Evolutionary conservation across 2,113 vertebrate species (phyloP).

Genomic region (Trogon melanurus): DNA sequence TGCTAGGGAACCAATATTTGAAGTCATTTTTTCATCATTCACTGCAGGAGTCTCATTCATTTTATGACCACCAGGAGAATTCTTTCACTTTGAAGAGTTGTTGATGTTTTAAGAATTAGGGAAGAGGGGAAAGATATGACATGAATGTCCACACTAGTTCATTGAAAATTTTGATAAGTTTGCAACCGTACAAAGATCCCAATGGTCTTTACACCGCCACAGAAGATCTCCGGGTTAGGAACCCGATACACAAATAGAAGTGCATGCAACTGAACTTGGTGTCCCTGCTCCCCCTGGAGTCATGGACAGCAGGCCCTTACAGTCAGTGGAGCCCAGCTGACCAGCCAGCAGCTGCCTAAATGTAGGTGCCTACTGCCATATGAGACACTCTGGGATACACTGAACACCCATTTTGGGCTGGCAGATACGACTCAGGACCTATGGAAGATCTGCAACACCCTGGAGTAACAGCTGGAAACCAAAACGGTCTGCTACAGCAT

Average conservation of each 20-base stretch:
- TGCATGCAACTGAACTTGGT: not conserved
- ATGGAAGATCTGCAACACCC: not conserved
- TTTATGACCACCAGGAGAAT: not conserved
- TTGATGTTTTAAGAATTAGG: not conserved
- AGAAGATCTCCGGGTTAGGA: not conserved
- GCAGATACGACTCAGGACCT: not conserved
- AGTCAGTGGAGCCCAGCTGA: not conserved
- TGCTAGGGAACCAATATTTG: not conserved
- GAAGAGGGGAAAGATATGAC: not conserved
- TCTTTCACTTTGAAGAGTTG: not conserved
- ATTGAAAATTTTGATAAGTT: not conserved
- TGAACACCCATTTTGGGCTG: not conserved
- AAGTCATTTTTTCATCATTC: not conserved
- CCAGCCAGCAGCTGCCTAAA: not conserved
- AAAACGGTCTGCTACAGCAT: not conserved
- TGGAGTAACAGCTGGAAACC: not conserved
- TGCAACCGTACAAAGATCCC: not conserved
- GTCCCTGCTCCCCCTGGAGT: not conserved
- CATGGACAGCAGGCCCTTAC: not conserved
- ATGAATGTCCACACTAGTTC: not conserved
- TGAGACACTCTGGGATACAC: not conserved
- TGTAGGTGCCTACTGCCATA: not conserved
- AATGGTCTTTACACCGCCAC: not conserved
- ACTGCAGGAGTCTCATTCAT: too few relatives aligned
- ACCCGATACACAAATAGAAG: not conserved